phyloP scores from a whole-genome alignment of 2,888 invertebrate genomes.

The Aspidiotus destructor region DNA sequence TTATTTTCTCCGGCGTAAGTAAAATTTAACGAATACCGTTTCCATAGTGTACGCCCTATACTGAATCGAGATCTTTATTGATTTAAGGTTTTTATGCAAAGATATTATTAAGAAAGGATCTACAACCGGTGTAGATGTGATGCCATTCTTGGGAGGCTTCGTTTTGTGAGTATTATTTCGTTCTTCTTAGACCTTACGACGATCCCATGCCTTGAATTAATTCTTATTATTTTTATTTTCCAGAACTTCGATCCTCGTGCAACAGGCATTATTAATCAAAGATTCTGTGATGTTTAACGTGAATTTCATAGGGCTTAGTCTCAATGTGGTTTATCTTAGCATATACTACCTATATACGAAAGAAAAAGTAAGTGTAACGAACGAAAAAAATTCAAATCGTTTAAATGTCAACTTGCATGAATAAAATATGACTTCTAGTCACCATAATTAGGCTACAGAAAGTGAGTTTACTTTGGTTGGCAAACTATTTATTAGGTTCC shows the following conservation, averaged over 20 bases:
- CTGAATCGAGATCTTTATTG: neutral
- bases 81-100: conserved; percentile 53
- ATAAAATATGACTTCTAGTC: too few species aligned
- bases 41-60: neutral
- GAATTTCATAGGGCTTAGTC: conserved; percentile 5
- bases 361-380: conserved; percentile 20
- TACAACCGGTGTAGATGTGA: conserved; percentile 55
- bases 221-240: neutral
- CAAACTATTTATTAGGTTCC: too few species aligned
- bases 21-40: neutral
- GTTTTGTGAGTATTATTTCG: conserved; percentile 56
- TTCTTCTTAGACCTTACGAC: conserved; percentile 12
- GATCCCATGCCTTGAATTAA: neutral
- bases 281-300: conserved; percentile 19
- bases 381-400: too few species aligned
- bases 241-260: conserved; percentile 18
- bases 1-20: conserved; percentile 25
- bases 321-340: conserved; percentile 7
- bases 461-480: too few species aligned
- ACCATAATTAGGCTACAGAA: too few species aligned
- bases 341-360: conserved; percentile 27
- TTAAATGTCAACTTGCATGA: too few species aligned
- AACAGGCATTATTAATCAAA: conserved; percentile 15
- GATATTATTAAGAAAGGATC: conserved; percentile 61
- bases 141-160: conserved; percentile 66